Evolutionary conservation across 1,140 invertebrate species (phyloP).

Genomic region (Aphis craccivora): DNA sequence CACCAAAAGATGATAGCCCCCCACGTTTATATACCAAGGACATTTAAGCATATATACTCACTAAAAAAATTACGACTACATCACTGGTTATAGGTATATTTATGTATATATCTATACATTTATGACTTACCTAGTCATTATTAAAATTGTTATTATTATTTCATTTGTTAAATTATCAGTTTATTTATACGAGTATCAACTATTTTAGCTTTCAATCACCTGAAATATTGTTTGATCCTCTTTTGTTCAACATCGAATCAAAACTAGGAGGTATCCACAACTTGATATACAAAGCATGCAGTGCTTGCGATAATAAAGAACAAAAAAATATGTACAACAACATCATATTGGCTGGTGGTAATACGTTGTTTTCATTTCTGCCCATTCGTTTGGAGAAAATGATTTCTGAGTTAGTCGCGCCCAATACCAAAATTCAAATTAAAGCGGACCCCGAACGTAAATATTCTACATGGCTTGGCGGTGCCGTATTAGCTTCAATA

Average conservation of each 20-base stretch:
- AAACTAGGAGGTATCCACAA: constrained; percentile 76
- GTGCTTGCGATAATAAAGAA: constrained; percentile 92
- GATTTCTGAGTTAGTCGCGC: constrained; percentile 83
- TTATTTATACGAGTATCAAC: not conserved
- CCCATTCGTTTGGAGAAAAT: constrained; percentile 85
- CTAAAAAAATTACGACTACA: too few relatives aligned
- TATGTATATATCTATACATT: too few relatives aligned
- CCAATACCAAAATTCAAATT: constrained; percentile 76
- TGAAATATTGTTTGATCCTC: constrained; percentile 89
- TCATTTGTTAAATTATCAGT: not conserved
- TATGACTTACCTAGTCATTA: too few relatives aligned
- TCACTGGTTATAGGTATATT: too few relatives aligned
- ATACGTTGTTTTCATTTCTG: constrained; percentile 67
- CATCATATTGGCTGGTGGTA: constrained; percentile 66
- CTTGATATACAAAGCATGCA: constrained; percentile 89
- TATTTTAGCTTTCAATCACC: constrained; percentile 82
- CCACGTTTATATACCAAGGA: too few relatives aligned
- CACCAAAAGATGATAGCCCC: too few relatives aligned
- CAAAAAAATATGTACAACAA: constrained; percentile 92
- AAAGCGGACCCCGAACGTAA: constrained; percentile 71
- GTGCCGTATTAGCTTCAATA: constrained; percentile 7
- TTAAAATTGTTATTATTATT: too few relatives aligned
- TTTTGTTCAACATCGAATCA: constrained; percentile 85
- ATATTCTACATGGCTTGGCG: constrained; percentile 21
- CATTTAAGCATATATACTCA: too few relatives aligned